phyloP scores from a whole-genome alignment of 2,888 invertebrate species.

The Lomographa bimaculata region DNA sequence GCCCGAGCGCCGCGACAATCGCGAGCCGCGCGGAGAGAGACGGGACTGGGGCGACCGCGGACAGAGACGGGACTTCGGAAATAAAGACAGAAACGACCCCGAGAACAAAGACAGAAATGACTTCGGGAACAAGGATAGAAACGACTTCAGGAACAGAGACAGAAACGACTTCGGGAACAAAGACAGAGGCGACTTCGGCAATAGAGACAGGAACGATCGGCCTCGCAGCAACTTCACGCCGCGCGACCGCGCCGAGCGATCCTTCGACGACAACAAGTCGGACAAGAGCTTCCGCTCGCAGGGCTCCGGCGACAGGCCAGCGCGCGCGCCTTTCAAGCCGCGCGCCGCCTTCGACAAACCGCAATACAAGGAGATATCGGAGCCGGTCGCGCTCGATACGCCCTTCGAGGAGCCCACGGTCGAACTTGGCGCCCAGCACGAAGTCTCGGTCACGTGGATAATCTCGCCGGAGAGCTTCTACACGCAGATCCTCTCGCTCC shows the following conservation, averaged over 20 bases:
- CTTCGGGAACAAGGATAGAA: slow-evolving; percentile 40
- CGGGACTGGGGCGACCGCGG: slow-evolving; percentile 28
- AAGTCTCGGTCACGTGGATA: slow-evolving; percentile 89
- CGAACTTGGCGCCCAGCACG: slow-evolving; percentile 78
- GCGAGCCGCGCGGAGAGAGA: slow-evolving; percentile 6
- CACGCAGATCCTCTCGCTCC: slow-evolving; percentile 79
- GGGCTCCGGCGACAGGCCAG: slow-evolving; percentile 47
- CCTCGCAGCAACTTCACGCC: slow-evolving; percentile 59
- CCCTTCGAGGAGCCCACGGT: slow-evolving; percentile 74
- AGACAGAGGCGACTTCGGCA: slow-evolving; percentile 37
- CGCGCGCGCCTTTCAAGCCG: slow-evolving; percentile 57
- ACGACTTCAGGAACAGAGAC: slow-evolving; percentile 46
- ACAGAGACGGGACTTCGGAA: slow-evolving; percentile 1
- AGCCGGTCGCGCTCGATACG: slow-evolving; percentile 76
- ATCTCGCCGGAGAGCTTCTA: slow-evolving; percentile 89
- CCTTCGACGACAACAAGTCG: slow-evolving; percentile 58
- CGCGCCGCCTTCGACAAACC: slow-evolving; percentile 61
- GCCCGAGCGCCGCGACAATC: slow-evolving; percentile 35
- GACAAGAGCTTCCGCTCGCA: slow-evolving; percentile 60
- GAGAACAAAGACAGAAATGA: slow-evolving; percentile 18
- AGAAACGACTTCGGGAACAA: slow-evolving; percentile 38
- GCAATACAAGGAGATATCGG: slow-evolving; percentile 60
- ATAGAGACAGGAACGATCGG: slow-evolving; percentile 36
- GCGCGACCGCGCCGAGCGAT: slow-evolving; percentile 53
- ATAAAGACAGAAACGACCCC: slow-evolving; percentile 37